Evolutionary conservation across 2,113 vertebrate species (phyloP).

Genomic region (Phaethon lepturus): DNA sequence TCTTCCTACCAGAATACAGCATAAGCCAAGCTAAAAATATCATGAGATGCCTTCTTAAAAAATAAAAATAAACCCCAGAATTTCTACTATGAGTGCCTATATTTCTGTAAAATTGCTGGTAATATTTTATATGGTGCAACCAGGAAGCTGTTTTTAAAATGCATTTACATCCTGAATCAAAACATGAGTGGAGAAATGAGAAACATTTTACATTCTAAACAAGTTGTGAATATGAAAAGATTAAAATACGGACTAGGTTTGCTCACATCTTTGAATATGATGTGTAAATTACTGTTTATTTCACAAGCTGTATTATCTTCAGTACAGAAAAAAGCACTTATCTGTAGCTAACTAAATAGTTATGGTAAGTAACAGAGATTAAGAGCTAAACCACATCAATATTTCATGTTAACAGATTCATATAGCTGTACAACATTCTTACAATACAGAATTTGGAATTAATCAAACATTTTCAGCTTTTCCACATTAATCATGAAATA

Average conservation of each 20-base stretch:
- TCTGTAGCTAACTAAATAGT: not conserved
- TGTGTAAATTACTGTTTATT: conserved; percentile 47
- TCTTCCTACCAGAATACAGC: not conserved
- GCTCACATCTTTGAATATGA: not conserved
- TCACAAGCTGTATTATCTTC: conserved; percentile 1
- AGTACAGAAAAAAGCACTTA: not conserved
- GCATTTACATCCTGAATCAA: not conserved
- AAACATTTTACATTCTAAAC: not conserved
- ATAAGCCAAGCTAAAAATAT: conserved; percentile 14
- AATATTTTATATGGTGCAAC: not conserved
- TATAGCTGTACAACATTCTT: not conserved
- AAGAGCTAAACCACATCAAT: conserved; percentile 47
- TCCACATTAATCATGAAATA: not conserved
- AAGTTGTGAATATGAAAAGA: conserved; percentile 15
- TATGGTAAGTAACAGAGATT: conserved; percentile 10
- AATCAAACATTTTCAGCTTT: conserved; percentile 26
- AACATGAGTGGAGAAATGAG: conserved; percentile 1
- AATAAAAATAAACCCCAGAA: not conserved
- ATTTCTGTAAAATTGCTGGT: not conserved
- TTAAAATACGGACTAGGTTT: conserved; percentile 13
- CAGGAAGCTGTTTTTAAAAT: conserved; percentile 35
- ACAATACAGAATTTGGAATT: not conserved
- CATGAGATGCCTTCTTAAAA: not conserved
- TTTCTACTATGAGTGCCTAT: not conserved
- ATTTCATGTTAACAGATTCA: conserved; percentile 28